Evolutionary conservation across 2,888 invertebrate species (phyloP), one percentile per base, ranked within the genome.

Genomic region (Sinopyrophorus schimmeli): DNA sequence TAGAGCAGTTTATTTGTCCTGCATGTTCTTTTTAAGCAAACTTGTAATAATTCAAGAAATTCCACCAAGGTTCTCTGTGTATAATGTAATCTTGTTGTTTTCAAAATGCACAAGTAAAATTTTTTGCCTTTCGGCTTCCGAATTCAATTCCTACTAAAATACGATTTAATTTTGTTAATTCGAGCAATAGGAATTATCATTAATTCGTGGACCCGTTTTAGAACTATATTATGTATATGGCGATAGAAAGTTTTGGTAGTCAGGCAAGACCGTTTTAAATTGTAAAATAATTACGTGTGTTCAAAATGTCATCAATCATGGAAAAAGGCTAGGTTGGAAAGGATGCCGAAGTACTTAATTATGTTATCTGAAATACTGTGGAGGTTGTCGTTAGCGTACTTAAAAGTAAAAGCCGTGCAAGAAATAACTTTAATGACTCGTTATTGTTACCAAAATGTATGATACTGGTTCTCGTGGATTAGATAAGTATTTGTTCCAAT

Each of bases 261-360:
- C 27, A 16, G 27, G 18, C 38, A 38, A 16, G 26, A 17, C 10
- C 27, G 17, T 38, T 18, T 38, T 38, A 26, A 38, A 38, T 11
- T 27, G 38, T 26, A 21, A 38, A 38, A 38, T 38, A 38, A 38
- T 38, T 38, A 38, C 16, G 17, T 16, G 6, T n/a, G 26, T 38
- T 38, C 38, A 27, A 17, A 27, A 38, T 38, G 27, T 38, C 38
- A 38, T 38, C 27, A 38, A 38, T 38, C 38, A 38, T 27, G 5
- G 27, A 27, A 14, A 11, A 10, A 38, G 38, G 18, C 38, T 20
- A 38, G 38, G 38, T 38, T 21, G 24, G 27, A 21, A 38, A 17
- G 16, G 9, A 27, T 10, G 38, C 18, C 18, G 23, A 21, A 17
- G 24, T 18, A 17, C 26, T 38, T 38, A 38, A 38, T 38, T 38